These are phyloP conservation scores for Bellardia pandia DNA, from an alignment of 2,888 invertebrate species.

Conservation along the genomic window DNA sequence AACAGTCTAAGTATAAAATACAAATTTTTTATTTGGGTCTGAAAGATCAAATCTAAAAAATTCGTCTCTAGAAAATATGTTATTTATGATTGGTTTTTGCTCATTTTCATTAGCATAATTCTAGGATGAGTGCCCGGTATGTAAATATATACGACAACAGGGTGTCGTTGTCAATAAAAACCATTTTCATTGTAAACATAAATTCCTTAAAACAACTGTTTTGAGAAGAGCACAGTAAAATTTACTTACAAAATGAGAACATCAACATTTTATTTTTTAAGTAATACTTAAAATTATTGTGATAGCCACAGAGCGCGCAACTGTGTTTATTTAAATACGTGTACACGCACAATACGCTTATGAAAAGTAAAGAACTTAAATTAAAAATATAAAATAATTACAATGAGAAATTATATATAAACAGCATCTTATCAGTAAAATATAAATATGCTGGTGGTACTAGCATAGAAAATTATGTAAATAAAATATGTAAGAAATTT, in stretches of 20 bases:
- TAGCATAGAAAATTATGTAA: no score
- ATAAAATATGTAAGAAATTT: no score
- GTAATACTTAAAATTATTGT: conserved; percentile 39
- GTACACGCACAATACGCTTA: not conserved
- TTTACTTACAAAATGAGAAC: not conserved
- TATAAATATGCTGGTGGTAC: no score
- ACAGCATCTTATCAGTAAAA: no score
- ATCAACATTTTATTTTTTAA: not conserved
- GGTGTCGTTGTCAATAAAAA: not conserved
- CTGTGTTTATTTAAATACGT: not conserved
- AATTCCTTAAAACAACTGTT: conserved; percentile 21
- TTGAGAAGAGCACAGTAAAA: not conserved
- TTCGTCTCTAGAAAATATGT: no score
- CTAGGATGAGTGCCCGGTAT: no score
- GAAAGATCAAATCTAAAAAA: no score
- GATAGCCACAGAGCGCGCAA: conserved; percentile 11
- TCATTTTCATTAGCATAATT: no score
- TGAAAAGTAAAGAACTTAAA: not conserved
- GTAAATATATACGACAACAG: not conserved
- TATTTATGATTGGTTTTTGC: no score
- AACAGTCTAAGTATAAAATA: no score
- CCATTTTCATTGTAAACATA: no score
- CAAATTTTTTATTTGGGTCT: no score
- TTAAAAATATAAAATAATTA: not conserved
- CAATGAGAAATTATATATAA: conserved; percentile 23